Evolutionary conservation across 2,888 invertebrate genomes (phyloP).

Genomic region (Oligia strigilis): DNA sequence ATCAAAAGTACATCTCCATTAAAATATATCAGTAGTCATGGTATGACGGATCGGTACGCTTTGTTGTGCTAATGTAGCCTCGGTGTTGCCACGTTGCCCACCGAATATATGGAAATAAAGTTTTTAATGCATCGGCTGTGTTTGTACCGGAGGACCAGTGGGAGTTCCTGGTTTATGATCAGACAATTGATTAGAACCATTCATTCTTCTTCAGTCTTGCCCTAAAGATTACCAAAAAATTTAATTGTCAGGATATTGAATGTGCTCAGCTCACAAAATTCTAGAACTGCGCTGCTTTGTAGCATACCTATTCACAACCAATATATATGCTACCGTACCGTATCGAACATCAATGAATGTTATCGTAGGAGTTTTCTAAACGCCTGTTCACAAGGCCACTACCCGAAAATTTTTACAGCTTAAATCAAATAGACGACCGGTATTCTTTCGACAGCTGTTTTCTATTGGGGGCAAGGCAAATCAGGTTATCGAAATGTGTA

Average conservation of each 20-base stretch:
- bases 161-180: slow-evolving; percentile 30
- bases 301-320: neutral
- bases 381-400: neutral
- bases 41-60: slow-evolving; percentile 88
- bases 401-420: neutral
- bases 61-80: slow-evolving; percentile 88
- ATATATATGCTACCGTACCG: neutral
- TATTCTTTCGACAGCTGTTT: neutral
- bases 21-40: slow-evolving; percentile 90
- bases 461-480: neutral
- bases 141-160: slow-evolving; percentile 39
- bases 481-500: too few species aligned
- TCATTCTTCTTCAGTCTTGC: neutral
- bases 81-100: slow-evolving; percentile 68
- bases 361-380: neutral
- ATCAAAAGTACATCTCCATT: slow-evolving; percentile 89
- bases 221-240: neutral
- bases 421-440: neutral
- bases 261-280: neutral
- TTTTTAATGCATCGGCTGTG: slow-evolving; percentile 72
- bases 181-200: slow-evolving; percentile 10
- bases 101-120: slow-evolving; percentile 70
- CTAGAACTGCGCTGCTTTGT: neutral
- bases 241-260: neutral
- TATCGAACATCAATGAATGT: neutral